Conservation (phyloP, 1,140 invertebrate genomes). For the Chrysoperla carnea region DNA sequence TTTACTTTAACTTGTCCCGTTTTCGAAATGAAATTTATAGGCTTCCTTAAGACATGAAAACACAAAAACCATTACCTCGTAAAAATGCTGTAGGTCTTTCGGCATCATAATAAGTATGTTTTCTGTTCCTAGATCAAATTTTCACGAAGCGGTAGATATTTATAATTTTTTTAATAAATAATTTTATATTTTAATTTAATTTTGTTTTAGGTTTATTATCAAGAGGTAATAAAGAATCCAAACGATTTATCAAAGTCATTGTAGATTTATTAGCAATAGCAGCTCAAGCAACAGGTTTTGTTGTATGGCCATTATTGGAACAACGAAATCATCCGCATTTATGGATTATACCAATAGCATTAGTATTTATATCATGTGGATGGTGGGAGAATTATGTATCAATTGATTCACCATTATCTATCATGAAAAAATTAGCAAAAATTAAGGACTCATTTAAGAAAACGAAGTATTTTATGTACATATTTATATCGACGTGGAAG, state of each 20-base stretch:
- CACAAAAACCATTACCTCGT: too few relatives aligned
- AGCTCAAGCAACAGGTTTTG: slow-evolving; percentile 73
- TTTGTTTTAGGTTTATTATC: slow-evolving; percentile 49
- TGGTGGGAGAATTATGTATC: slow-evolving; percentile 98
- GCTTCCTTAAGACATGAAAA: too few relatives aligned
- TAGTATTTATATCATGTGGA: slow-evolving; percentile 72
- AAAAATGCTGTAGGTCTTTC: too few relatives aligned
- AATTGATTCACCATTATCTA: slow-evolving; percentile 55
- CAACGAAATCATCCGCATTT: slow-evolving; percentile 36
- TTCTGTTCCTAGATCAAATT: too few relatives aligned
- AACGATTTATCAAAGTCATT: slow-evolving; percentile 58
- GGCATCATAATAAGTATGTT: too few relatives aligned
- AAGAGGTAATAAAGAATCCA: slow-evolving; percentile 60
- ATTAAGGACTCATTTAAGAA: slow-evolving; percentile 64
- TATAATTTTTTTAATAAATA: too few relatives aligned
- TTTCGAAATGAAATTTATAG: too few relatives aligned
- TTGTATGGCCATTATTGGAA: slow-evolving; percentile 73
- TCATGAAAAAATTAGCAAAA: slow-evolving; percentile 60
- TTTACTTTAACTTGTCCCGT: too few relatives aligned
- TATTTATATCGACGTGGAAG: slow-evolving; percentile 81
- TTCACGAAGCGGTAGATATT: too few relatives aligned
- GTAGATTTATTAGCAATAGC: slow-evolving; percentile 67
- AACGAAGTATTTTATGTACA: slow-evolving; percentile 74
- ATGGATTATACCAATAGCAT: slow-evolving; percentile 70
- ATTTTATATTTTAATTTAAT: too few relatives aligned